Evolutionary conservation across 2,888 invertebrate species (phyloP).

Genomic region (Drosophila percnosoma): DNA sequence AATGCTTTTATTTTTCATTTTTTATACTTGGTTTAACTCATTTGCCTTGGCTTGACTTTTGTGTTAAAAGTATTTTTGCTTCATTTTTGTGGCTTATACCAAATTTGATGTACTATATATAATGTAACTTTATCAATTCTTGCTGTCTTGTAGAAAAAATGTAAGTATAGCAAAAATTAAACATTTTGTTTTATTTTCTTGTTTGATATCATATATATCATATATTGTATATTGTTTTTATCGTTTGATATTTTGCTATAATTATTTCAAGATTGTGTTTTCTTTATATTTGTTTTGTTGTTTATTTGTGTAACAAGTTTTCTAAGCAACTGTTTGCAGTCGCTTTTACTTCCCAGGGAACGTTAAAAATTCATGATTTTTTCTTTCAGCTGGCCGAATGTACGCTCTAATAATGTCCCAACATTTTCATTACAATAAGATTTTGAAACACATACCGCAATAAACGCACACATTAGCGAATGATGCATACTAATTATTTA

Average conservation of each 20-base stretch:
- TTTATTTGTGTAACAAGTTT: slow-evolving; percentile 17
- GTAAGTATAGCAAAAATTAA: slow-evolving; percentile 10
- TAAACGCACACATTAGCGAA: slow-evolving; percentile 12
- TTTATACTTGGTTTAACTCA: slow-evolving; percentile 18
- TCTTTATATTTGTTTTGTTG: slow-evolving; percentile 21
- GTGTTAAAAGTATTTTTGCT: slow-evolving; percentile 8
- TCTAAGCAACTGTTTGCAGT: slow-evolving; percentile 20
- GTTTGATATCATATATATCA: slow-evolving; percentile 4
- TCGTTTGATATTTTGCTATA: slow-evolving; percentile 24
- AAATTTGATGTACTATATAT: slow-evolving; percentile 14
- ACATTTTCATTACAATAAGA: slow-evolving; percentile 18
- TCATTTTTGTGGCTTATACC: slow-evolving; percentile 23
- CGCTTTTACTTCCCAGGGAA: slow-evolving; percentile 9
- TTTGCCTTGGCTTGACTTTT: slow-evolving; percentile 2
- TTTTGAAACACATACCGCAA: slow-evolving; percentile 29
- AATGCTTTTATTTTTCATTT: slow-evolving; percentile 11
- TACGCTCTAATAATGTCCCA: slow-evolving; percentile 14
- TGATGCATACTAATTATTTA: not conserved
- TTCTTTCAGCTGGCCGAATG: slow-evolving; percentile 19
- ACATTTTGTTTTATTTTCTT: slow-evolving; percentile 22
- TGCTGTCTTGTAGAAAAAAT: slow-evolving; percentile 11
- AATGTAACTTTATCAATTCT: slow-evolving; percentile 29
- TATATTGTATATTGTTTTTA: not conserved
- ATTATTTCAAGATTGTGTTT: slow-evolving; percentile 1
- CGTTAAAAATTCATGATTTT: slow-evolving; percentile 31